Conservation (phyloP, 2,113 vertebrate species). For the Nanger granti region DNA sequence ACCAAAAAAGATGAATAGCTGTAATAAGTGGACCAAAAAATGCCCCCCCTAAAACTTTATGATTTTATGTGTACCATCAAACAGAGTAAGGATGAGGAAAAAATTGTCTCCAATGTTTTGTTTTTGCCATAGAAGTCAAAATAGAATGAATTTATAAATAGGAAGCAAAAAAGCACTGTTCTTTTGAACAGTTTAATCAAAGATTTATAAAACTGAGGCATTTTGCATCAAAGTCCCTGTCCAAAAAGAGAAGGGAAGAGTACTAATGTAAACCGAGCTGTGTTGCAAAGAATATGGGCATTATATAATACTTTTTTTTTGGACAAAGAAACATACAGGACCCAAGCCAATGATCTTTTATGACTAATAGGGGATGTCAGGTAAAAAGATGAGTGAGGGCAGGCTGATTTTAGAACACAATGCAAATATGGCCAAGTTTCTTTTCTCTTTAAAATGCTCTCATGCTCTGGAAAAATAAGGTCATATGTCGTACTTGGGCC, state of each 20-base stretch:
- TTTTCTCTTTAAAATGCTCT: neutral
- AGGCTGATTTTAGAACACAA: neutral
- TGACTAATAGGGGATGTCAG: neutral
- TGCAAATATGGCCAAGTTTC: neutral
- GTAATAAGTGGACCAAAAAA: constrained; percentile 48
- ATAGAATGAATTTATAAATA: constrained; percentile 33
- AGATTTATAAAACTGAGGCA: constrained; percentile 41
- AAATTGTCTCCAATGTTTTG: neutral
- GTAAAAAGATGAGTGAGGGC: neutral
- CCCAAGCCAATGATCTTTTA: neutral
- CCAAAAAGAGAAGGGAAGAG: neutral
- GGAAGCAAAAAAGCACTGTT: constrained; percentile 16
- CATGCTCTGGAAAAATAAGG: neutral
- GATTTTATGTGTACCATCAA: constrained; percentile 28
- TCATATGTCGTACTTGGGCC: neutral
- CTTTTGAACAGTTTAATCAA: constrained; percentile 41
- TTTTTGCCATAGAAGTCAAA: constrained; percentile 33
- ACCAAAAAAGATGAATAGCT: constrained; percentile 51
- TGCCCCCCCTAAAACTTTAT: constrained; percentile 8
- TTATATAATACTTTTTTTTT: neutral
- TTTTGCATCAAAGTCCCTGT: constrained; percentile 12
- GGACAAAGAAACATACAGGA: neutral
- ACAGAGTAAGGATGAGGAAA: neutral
- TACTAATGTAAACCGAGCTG: neutral
- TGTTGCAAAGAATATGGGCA: neutral